Evolutionary conservation across 2,113 vertebrate genomes (phyloP), one percentile per base, ranked within the genome.

Genomic region (Silurus glanis): DNA sequence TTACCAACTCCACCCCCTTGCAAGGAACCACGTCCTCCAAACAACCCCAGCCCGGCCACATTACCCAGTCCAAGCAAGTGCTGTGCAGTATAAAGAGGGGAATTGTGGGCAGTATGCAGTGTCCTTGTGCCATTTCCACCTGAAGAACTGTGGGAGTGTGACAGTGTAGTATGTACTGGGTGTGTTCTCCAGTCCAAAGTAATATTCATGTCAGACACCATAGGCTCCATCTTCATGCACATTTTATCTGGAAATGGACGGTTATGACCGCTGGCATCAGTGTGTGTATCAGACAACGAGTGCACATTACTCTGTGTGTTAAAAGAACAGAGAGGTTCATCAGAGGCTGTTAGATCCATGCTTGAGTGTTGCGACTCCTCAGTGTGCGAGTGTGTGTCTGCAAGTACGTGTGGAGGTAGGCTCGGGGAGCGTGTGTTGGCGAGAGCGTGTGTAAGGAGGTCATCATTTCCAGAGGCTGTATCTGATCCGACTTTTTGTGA

Each of bases 291-390:
- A 1, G 87, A 69, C 0, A 14, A 21, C 45, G 80, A 51, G 16
- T 89, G 89, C 9, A 56, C 9, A 45, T 87, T 76, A 49, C 59
- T 62, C 49, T 66, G 49, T 45, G 83, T 79, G 80, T 78, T 83
- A 64, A 82, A 81, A n/a, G 83, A 87, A 69, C 83, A 85, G 0
- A 87, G 84, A 23, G 88, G 71, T 56, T 88, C 83, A 61, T 90
- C 88, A 0, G 89, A 85, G 45, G 19, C n/a, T 7, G 80, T 71
- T 19, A 87, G 69, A 28, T 90, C 89, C 16, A 89, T 7, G 4
- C 87, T 87, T 59, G 89, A 89, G 8, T 90, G 85, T 45, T 88
- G 87, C 21, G 83, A 88, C 37, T 88, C 87, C 7, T 90, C 87
- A 2, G 85, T 82, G 69, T 80, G 61, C 0, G 89, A 88, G 71